Evolutionary conservation across 2,113 vertebrate genomes (phyloP), one percentile per base, ranked within the genome.

Genomic region (Fregetta grallaria): DNA sequence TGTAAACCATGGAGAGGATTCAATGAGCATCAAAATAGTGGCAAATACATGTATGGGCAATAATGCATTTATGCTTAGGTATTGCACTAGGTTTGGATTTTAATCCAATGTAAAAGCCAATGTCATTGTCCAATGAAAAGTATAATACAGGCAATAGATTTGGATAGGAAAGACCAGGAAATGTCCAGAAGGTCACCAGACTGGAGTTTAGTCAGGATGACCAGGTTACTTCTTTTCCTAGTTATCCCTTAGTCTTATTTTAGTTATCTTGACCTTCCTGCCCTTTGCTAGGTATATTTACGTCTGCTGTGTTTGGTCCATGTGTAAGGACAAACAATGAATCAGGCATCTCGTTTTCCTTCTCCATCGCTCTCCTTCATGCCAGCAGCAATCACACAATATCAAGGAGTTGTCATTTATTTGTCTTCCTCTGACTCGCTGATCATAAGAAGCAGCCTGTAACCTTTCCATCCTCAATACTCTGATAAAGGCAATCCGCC

Each of bases 1-100:
- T 1, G 3, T 66, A 78, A 88, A 68, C 11, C n/a, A 40, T 0
- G 0, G n/a, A 79, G 44, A 70, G 22, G 36, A 62, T 82, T 74
- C 50, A 44, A 2, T 40, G 30, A 79, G 26, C 4, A 8, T 68
- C 77, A 49, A 44, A 82, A 29, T 6, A 45, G n/a, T 75, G 56
- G 15, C 36, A 88, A 77, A 79, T 75, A 22, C 6, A 18, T 25
- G 5, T 50, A 7, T 18, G 36, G 40, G n/a, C 47, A 76, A 13
- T 44, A 81, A 38, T 47, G 19, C 16, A 17, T 68, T 92, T 67
- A 6, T 65, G 52, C 32, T 61, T 77, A 19, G 5, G 7, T 23
- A 25, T 61, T 87, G 45, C 55, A n/a, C 21, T 53, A n/a, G 32
- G 20, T 82, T 93, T 89, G 63, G 20, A 50, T 55, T 82, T 67